A percentile compares a stretch with the other conserved stretches of the same genome.
phyloP scores from a whole-genome alignment of 64 coral and sea anemone species.

The Montipora cactus region DNA sequence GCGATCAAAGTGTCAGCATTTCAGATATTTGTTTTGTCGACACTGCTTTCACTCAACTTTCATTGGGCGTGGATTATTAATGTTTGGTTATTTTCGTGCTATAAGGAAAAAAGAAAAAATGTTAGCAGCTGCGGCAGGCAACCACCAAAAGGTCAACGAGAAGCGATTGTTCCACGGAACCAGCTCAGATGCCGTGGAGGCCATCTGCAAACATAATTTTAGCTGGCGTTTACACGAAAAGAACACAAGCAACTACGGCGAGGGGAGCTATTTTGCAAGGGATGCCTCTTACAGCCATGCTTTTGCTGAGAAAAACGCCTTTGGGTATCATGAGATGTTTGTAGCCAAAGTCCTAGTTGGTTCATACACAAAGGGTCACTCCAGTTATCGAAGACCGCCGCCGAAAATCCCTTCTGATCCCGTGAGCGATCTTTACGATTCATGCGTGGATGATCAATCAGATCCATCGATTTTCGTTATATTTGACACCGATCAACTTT shows the following conservation, averaged over 20 bases:
- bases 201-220: constrained; percentile 80
- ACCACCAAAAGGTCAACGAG: constrained; percentile 23
- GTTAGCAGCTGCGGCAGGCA: not conserved
- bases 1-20: too few species aligned
- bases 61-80: not conserved
- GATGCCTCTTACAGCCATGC: constrained; percentile 70
- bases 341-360: constrained; percentile 79
- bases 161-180: constrained; percentile 74
- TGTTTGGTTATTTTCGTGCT: not conserved
- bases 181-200: constrained; percentile 22
- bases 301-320: constrained; percentile 7
- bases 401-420: constrained; percentile 34
- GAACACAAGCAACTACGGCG: constrained; percentile 56
- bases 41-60: too few species aligned
- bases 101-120: constrained; percentile 76
- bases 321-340: constrained; percentile 64
- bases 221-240: constrained; percentile 55
- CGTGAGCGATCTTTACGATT: constrained; percentile 58
- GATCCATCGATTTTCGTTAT: constrained; percentile 68
- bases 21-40: too few species aligned
- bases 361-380: constrained; percentile 68
- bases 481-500: constrained; percentile 69
- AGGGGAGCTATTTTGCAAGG: constrained; percentile 80
- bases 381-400: constrained; percentile 58
- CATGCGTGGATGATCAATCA: constrained; percentile 75